phyloP scores from a whole-genome alignment of 2,113 vertebrate species.

The Illadopsis cleaveri region DNA sequence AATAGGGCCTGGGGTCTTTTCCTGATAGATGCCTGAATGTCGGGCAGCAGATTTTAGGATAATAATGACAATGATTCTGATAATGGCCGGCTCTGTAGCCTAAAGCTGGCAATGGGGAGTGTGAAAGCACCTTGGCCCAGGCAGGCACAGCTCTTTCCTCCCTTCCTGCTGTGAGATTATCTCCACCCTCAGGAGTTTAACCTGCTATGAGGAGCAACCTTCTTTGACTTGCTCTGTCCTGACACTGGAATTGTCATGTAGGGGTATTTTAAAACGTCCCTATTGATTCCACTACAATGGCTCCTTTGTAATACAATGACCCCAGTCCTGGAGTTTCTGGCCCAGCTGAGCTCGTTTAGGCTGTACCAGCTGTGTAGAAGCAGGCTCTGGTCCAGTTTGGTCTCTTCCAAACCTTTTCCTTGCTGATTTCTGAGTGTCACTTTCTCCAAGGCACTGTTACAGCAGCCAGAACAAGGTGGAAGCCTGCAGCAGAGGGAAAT shows the following conservation, averaged over 20 bases:
- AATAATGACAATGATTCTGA: slow-evolving; percentile 75
- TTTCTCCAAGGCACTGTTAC: background rate
- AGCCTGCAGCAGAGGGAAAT: background rate
- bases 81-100: slow-evolving; percentile 63
- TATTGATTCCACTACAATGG: slow-evolving; percentile 20
- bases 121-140: slow-evolving; percentile 37
- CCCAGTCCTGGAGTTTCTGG: background rate
- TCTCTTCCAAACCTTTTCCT: background rate
- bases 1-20: slow-evolving; percentile 63
- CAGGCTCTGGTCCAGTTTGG: background rate
- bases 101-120: background rate
- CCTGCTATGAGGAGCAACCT: slow-evolving; percentile 15
- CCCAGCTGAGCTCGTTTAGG: background rate
- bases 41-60: slow-evolving; percentile 68
- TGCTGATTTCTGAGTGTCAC: background rate
- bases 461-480: background rate
- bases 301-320: slow-evolving; percentile 9
- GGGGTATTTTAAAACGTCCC: slow-evolving; percentile 11
- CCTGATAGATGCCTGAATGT: slow-evolving; percentile 68
- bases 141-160: slow-evolving; percentile 40
- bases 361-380: background rate
- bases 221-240: slow-evolving; percentile 62
- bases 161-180: slow-evolving; percentile 64
- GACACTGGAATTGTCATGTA: slow-evolving; percentile 66
- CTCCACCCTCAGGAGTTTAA: slow-evolving; percentile 64